These are phyloP conservation scores for Morpho deidamia DNA, from an alignment of 2,888 invertebrate genomes.

Conservation along the genomic window DNA sequence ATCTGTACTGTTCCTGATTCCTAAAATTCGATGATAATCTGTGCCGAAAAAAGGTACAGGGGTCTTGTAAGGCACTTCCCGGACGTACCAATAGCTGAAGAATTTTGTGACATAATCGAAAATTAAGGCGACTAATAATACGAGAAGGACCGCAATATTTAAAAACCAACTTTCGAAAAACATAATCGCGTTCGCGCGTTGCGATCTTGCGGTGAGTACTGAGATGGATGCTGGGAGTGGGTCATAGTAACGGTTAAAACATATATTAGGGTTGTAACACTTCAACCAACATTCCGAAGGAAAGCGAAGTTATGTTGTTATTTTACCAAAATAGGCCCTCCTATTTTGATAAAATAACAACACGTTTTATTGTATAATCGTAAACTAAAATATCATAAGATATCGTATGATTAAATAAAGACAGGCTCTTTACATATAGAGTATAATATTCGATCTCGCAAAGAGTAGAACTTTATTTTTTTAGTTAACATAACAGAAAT, in stretches of 20 bases:
- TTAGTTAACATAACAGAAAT: too few relatives aligned
- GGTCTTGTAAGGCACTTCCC: constrained; percentile 59
- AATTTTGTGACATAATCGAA: constrained; percentile 69
- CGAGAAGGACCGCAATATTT: constrained; percentile 46
- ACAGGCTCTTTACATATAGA: too few relatives aligned
- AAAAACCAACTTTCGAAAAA: constrained; percentile 69
- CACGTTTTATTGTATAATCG: too few relatives aligned
- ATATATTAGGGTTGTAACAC: constrained; percentile 1
- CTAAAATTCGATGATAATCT: constrained; percentile 59
- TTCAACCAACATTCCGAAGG: background rate
- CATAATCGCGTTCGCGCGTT: constrained; percentile 58
- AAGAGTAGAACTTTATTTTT: too few relatives aligned
- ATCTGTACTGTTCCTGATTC: constrained; percentile 50
- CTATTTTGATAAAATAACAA: too few relatives aligned
- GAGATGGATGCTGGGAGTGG: constrained; percentile 44
- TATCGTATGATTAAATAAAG: too few relatives aligned
- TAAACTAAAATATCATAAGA: too few relatives aligned
- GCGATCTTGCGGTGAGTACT: constrained; percentile 47
- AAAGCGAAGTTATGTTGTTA: too few relatives aligned
- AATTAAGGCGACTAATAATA: constrained; percentile 52
- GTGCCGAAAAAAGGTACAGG: constrained; percentile 60
- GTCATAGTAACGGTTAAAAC: constrained; percentile 62
- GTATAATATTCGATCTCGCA: too few relatives aligned
- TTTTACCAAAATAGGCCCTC: too few relatives aligned
- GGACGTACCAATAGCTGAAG: constrained; percentile 71